Evolutionary conservation across 2,888 invertebrate genomes (phyloP).

Genomic region (Melinaea menophilus): DNA sequence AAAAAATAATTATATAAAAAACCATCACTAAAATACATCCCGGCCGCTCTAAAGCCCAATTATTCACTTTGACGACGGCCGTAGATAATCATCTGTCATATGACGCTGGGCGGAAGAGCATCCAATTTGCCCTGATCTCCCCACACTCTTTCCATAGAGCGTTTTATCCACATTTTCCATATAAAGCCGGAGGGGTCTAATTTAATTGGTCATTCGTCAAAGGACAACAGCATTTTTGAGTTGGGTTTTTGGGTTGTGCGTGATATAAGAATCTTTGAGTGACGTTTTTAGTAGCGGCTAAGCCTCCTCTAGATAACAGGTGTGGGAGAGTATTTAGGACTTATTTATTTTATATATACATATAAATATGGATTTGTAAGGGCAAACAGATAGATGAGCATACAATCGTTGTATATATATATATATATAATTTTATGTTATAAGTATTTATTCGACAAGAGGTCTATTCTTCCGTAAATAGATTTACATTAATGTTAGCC

Average conservation of each 20-base stretch:
- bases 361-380: too few species aligned
- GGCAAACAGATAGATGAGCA: too few species aligned
- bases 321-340: slow-evolving; percentile 9
- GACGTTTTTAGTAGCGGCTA: slow-evolving; percentile 50
- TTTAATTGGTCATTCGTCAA: slow-evolving; percentile 25
- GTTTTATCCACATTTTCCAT: slow-evolving; percentile 29
- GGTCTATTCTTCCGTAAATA: too few species aligned
- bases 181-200: slow-evolving; percentile 29
- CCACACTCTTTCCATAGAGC: slow-evolving; percentile 37
- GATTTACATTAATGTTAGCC: too few species aligned
- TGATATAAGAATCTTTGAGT: slow-evolving; percentile 62
- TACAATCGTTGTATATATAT: too few species aligned
- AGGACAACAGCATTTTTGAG: slow-evolving; percentile 38
- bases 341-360: background rate
- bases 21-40: slow-evolving; percentile 32
- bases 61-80: slow-evolving; percentile 74
- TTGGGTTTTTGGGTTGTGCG: slow-evolving; percentile 62
- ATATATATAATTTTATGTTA: too few species aligned
- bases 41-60: slow-evolving; percentile 66
- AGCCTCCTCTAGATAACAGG: slow-evolving; percentile 25
- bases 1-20: slow-evolving; percentile 28
- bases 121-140: slow-evolving; percentile 51
- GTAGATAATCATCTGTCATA: slow-evolving; percentile 77
- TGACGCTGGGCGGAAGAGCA: slow-evolving; percentile 54
- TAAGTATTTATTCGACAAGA: too few species aligned